phyloP scores from a whole-genome alignment of 2,888 invertebrate species.

The Agonopterix heracliana region DNA sequence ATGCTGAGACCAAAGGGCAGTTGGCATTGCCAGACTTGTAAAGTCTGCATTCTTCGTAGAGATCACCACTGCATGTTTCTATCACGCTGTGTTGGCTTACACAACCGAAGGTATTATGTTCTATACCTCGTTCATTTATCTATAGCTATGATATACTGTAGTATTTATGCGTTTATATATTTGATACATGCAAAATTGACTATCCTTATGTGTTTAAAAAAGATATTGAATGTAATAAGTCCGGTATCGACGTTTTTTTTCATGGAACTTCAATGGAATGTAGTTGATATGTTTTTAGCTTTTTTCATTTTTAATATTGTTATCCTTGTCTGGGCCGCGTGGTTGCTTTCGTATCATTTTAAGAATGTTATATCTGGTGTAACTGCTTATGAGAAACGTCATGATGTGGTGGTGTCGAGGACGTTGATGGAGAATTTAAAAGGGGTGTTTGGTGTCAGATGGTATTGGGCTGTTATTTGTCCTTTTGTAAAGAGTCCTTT shows the following conservation, averaged over 20 bases:
- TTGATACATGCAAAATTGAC: too few relatives aligned
- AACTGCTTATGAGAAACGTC: conserved; percentile 55
- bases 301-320: too few relatives aligned
- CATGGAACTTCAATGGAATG: too few relatives aligned
- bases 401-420: conserved; percentile 77
- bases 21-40: conserved; percentile 90
- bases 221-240: conserved; percentile 21
- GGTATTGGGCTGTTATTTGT: conserved; percentile 44
- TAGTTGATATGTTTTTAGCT: too few relatives aligned
- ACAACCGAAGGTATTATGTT: conserved; percentile 88
- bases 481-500: conserved; percentile 41
- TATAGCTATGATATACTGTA: conserved; percentile 78
- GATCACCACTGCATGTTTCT: conserved; percentile 92
- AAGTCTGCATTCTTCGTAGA: conserved; percentile 85
- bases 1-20: conserved; percentile 81
- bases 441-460: conserved; percentile 22
- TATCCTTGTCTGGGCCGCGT: conserved; percentile 27
- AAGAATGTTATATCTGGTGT: conserved; percentile 69
- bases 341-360: conserved; percentile 43
- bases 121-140: conserved; percentile 75
- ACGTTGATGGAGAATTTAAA: conserved; percentile 77
- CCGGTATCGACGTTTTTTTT: too few relatives aligned
- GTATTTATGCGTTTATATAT: conserved; percentile 67
- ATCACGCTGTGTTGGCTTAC: conserved; percentile 87
- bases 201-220: too few relatives aligned